phyloP scores from a whole-genome alignment of 2,113 vertebrate genomes.

The Cavia aperea region DNA sequence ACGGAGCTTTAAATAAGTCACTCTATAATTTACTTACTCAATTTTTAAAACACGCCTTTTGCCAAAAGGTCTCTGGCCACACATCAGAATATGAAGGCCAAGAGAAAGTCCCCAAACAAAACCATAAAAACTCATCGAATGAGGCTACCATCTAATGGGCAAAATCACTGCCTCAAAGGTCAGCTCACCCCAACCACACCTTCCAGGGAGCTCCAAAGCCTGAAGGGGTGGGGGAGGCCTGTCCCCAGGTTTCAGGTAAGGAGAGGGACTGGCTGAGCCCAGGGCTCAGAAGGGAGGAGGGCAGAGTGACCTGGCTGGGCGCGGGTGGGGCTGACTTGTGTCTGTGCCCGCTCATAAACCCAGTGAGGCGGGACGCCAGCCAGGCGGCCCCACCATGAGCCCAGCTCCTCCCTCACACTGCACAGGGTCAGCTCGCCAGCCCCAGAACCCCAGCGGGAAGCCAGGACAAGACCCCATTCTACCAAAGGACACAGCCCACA shows the following conservation, averaged over 20 bases:
- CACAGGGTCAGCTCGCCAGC: rapidly evolving
- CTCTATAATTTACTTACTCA: slow-evolving; percentile 24
- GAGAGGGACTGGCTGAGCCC: not conserved
- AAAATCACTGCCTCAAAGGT: not conserved
- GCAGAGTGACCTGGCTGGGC: too few relatives aligned
- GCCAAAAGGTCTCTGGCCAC: slow-evolving; percentile 33
- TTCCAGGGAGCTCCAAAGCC: rapidly evolving
- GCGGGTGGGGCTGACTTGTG: rapidly evolving
- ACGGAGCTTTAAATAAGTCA: not conserved
- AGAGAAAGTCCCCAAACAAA: not conserved
- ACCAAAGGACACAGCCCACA: rapidly evolving
- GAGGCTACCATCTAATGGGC: rapidly evolving
- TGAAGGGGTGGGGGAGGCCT: rapidly evolving
- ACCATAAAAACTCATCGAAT: not conserved
- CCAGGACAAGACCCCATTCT: rapidly evolving
- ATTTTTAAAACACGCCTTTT: slow-evolving; percentile 6
- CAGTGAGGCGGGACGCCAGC: rapidly evolving
- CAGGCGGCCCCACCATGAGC: rapidly evolving
- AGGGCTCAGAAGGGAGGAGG: not conserved
- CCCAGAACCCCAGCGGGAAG: rapidly evolving
- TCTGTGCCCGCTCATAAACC: rapidly evolving
- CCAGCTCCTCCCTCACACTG: rapidly evolving
- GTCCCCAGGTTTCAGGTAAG: rapidly evolving
- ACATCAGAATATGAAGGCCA: not conserved
- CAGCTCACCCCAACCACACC: rapidly evolving